Conservation (phyloP, 2,113 vertebrate species). For the Sterrhoptilus dennistouni region DNA sequence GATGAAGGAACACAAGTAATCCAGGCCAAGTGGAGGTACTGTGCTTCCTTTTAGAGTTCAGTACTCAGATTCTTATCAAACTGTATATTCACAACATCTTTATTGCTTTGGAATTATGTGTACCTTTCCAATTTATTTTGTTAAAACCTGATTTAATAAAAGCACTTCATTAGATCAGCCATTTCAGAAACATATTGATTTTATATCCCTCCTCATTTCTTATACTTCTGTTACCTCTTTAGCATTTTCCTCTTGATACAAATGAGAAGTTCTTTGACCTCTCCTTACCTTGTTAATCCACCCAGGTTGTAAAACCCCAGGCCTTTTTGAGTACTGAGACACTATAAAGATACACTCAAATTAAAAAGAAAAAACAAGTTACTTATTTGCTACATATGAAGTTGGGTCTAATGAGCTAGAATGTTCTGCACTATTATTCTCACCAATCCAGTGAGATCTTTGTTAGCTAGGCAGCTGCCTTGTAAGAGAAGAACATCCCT, state of each 20-base stretch:
- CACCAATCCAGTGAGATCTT: neutral
- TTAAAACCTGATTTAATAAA: slow-evolving; percentile 56
- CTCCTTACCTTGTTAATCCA: neutral
- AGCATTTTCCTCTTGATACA: neutral
- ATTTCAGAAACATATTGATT: slow-evolving; percentile 64
- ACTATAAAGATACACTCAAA: neutral
- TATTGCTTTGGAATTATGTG: slow-evolving; percentile 40
- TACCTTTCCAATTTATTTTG: slow-evolving; percentile 18
- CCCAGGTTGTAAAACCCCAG: neutral
- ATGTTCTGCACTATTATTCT: neutral
- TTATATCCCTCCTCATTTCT: slow-evolving; percentile 54
- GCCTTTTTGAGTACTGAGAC: neutral
- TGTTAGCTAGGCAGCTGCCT: neutral
- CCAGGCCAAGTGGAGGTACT: neutral
- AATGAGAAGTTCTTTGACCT: neutral
- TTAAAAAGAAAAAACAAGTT: neutral
- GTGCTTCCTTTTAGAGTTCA: neutral
- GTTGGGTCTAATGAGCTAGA: neutral
- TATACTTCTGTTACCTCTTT: slow-evolving; percentile 2
- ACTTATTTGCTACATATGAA: neutral
- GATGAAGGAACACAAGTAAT: neutral
- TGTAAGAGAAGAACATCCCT: neutral
- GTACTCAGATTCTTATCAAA: neutral
- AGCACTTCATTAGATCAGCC: slow-evolving; percentile 51
- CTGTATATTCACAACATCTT: slow-evolving; percentile 27